Evolutionary conservation across 2,113 vertebrate species (phyloP), one percentile per base, ranked within the genome.

Genomic region (Rallus limicola): DNA sequence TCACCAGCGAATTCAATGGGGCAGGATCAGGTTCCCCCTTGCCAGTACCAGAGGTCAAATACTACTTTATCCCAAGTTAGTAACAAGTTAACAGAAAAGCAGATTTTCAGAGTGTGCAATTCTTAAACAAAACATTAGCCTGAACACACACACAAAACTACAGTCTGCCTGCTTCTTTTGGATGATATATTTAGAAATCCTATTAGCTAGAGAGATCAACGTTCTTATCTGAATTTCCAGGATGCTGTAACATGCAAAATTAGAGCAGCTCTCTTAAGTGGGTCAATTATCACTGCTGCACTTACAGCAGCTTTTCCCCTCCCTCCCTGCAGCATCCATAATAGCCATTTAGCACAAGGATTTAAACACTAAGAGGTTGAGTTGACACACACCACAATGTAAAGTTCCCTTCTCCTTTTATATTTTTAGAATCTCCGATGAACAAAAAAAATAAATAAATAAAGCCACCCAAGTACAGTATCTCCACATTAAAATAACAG

Each of bases 141-240:
- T 81, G 71, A 95, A 75, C 78, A 83, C 70, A 92, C 26, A 5
- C 5, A 0, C 88, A 83, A 89, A 92, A 94, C 88, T 90, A 88
- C 85, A 95, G 88, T 78, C 64, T 82, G 95, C 75, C 77, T 91
- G 72, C 92, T 95, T 70, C 90, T 94, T 94, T 53, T 77, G 69
- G 92, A 92, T 76, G 96, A 95, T 97, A 96, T 96, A 97, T 97
- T 95, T 97, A 96, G 92, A 96, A 97, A 97, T 94, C 95, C 95
- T 95, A 97, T 96, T 97, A 97, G 96, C 97, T 91, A 63, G 91
- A 96, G 95, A 97, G 95, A 96, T 97, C 97, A 96, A 93, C 94
- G 91, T 95, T 95, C 96, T 97, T 96, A 96, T 96, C 96, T 92
- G 97, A 96, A 95, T 92, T 94, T 97, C 96, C 97, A 97, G 94